These are phyloP conservation scores for Fragum fragum DNA, from an alignment of 2,888 invertebrate genomes.

Conservation along the genomic window DNA sequence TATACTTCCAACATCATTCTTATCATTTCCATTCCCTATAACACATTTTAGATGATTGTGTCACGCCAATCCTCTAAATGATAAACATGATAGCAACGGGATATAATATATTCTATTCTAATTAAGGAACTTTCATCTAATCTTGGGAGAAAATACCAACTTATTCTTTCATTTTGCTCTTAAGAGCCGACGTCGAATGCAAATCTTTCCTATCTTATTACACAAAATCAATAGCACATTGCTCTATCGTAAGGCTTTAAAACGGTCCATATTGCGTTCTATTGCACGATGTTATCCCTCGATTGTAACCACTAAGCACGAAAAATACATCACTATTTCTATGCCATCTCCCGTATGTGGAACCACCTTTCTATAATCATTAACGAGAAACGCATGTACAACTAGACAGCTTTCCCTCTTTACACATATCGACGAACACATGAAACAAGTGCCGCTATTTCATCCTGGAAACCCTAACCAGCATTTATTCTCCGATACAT, in stretches of 20 bases:
- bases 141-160: neutral
- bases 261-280: constrained; percentile 25
- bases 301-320: constrained; percentile 11
- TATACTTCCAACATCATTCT: neutral
- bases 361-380: constrained; percentile 23
- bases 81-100: no score
- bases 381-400: constrained; percentile 23
- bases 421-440: neutral
- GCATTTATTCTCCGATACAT: neutral
- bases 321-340: constrained; percentile 6
- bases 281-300: neutral
- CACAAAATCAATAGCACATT: constrained; percentile 22
- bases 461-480: neutral
- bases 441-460: neutral
- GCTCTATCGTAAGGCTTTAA: constrained; percentile 11
- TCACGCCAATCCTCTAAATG: no score
- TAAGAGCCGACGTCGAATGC: neutral
- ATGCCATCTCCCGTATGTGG: constrained; percentile 7
- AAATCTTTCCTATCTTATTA: constrained; percentile 12
- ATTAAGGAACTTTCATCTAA: neutral
- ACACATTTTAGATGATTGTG: neutral
- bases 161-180: neutral
- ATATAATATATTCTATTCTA: neutral
- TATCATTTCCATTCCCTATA: neutral
- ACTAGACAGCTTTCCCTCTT: neutral